Evolutionary conservation across 1,140 invertebrate genomes (phyloP).

Genomic region (Leptopilina boulardi): DNA sequence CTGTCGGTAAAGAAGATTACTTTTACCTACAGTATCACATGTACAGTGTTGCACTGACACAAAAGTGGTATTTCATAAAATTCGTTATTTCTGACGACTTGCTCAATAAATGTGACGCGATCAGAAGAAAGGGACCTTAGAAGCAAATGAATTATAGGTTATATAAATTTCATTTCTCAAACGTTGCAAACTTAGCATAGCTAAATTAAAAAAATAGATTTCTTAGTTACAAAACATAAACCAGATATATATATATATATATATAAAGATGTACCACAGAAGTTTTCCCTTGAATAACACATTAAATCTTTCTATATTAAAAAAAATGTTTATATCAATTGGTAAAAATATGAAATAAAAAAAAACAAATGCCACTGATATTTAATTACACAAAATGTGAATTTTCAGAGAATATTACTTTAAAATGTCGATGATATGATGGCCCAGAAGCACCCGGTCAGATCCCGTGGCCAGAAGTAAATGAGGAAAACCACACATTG

Average conservation of each 20-base stretch:
- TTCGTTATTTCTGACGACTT: too few species aligned
- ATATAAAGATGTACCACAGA: not conserved
- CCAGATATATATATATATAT: not conserved
- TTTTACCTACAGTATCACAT: too few species aligned
- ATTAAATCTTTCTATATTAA: not conserved
- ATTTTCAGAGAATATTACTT: conserved; percentile 41
- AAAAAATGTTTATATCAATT: not conserved
- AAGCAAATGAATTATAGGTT: too few species aligned
- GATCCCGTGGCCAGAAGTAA: conserved; percentile 53
- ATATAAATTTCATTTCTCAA: too few species aligned
- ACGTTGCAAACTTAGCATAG: too few species aligned
- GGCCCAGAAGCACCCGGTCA: conserved; percentile 63
- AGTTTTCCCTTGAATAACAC: conserved; percentile 14
- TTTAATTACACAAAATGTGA: conserved; percentile 11
- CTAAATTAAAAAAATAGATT: not conserved
- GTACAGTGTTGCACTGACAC: too few species aligned
- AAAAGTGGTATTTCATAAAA: too few species aligned
- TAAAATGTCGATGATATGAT: conserved; percentile 54
- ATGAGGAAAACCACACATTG: conserved; percentile 39
- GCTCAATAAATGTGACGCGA: too few species aligned
- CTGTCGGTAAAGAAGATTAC: too few species aligned
- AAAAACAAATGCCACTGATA: too few species aligned
- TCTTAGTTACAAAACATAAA: conserved; percentile 5
- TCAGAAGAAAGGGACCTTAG: too few species aligned
- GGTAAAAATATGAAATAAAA: too few species aligned